These are phyloP conservation scores for Philonicus albiceps DNA, from an alignment of 2,888 invertebrate genomes.

Conservation along the genomic window DNA sequence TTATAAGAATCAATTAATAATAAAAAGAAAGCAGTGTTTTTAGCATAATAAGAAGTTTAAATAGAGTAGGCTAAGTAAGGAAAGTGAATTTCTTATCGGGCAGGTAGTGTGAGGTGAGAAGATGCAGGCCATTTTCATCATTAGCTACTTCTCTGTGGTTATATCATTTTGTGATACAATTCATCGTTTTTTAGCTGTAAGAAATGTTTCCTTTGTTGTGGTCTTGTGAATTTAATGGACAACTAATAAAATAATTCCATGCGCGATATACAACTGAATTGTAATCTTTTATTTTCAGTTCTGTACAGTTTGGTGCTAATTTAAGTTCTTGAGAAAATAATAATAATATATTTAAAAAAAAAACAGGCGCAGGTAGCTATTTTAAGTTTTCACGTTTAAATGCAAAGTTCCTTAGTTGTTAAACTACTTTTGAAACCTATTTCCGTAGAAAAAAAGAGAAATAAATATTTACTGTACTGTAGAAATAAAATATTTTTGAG, in stretches of 20 bases:
- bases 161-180: constrained; percentile 27
- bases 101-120: constrained; percentile 4
- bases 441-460: not conserved
- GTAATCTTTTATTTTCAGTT: not conserved
- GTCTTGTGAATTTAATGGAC: not conserved
- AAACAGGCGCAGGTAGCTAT: not conserved
- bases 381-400: not conserved
- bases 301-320: not conserved
- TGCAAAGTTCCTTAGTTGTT: not conserved
- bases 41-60: not conserved
- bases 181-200: constrained; percentile 1
- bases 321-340: not conserved
- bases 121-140: constrained; percentile 29
- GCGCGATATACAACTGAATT: not conserved
- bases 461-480: not conserved
- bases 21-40: not conserved
- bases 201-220: not conserved
- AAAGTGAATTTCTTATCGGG: not conserved
- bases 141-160: constrained; percentile 25
- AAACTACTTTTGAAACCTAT: not conserved
- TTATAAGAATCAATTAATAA: constrained; percentile 4
- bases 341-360: not conserved
- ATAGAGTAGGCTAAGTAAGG: not conserved
- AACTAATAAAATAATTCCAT: not conserved
- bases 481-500: not conserved